A percentile compares a stretch with the other conserved stretches of the same genome.
Evolutionary conservation across 2,113 vertebrate species (phyloP).

Genomic region (Colossoma macropomum): DNA sequence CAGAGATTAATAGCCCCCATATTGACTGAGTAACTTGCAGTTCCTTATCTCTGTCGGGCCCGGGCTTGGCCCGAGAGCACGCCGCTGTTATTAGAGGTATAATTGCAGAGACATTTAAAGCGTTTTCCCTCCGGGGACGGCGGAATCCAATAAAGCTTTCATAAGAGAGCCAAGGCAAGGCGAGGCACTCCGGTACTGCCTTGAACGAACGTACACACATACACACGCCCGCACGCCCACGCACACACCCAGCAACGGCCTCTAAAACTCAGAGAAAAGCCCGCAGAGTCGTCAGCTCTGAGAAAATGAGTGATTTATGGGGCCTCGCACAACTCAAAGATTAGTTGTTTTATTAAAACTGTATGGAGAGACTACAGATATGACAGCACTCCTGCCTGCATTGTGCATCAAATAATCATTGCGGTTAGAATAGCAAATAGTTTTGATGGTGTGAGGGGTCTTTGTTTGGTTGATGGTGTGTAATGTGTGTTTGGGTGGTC

Average conservation of each 20-base stretch:
- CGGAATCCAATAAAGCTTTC: conserved; percentile 99
- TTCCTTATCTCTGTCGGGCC: conserved; percentile 97
- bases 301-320: conserved; percentile 93
- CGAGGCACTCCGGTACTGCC: conserved; percentile 31
- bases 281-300: conserved; percentile 33
- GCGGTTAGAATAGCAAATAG: background rate
- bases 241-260: conserved; percentile 61
- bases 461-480: background rate
- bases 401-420: conserved; percentile 24
- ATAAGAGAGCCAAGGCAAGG: conserved; percentile 72
- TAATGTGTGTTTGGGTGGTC: background rate
- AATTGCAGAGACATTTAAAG: conserved; percentile 99
- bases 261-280: conserved; percentile 35
- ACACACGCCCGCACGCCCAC: background rate
- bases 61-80: conserved; percentile 85
- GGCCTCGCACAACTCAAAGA: conserved; percentile 84
- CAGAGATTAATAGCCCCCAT: conserved; percentile 98
- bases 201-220: conserved; percentile 25
- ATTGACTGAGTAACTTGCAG: conserved; percentile 96
- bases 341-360: conserved; percentile 92
- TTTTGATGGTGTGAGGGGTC: background rate
- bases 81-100: conserved; percentile 92
- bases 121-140: conserved; percentile 95
- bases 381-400: conserved; percentile 69
- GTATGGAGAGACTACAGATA: conserved; percentile 83